Base-by-base conservation (phyloP, 2,113 vertebrate genomes). In the Lagenorhynchus albirostris region DNA sequence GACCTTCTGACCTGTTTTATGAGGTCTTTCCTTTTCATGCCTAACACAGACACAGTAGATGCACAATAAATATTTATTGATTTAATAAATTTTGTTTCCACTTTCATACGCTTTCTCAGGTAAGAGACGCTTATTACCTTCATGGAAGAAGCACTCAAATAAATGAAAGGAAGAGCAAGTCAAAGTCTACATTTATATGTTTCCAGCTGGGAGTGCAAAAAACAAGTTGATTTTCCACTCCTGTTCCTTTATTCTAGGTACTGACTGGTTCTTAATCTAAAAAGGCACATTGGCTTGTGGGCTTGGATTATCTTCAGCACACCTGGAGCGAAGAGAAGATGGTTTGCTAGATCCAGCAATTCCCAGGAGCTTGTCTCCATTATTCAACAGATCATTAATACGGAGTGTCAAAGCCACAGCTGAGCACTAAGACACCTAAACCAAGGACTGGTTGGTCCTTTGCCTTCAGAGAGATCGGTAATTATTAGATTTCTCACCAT, bases 371-470 rank as follows among this genome's bases (percentile, higher is more conserved):
- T 91, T 77, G 67, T 96, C 17, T 95, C 50, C 62, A 80, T 91
- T 76, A 55, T 36, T 58, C 55, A 86, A 86, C 41, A 47, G 62
- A 95, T 83, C 95, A 87, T 94, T 88, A 96, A 88, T 86, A 36
- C 86, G 26, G 44, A 93, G 26, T 73, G 89, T 89, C 55, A 67
- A 77, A 93, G 31, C 21, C 65, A 73, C 38, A 87, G 29, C 6
- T 63, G 38, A 95, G 8, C 36, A 60, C 38, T 41, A 68, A 76
- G 74, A 92, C 44, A 47, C 3, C 41, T 70, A 70, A 68, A 63
- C 29, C 70, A 95, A 77, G 53, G 88, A 26, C 29, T 36, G 13
- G 23, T 36, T 53, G n/a, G n/a, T 89, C 41, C 10, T 80, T 91
- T 76, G 21, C 50, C 79, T 96, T 95, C 26, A 29, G 81, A 94